Conservation (phyloP, 53 echinoderm and acorn worm genomes). For the Apostichopus leukothele region DNA sequence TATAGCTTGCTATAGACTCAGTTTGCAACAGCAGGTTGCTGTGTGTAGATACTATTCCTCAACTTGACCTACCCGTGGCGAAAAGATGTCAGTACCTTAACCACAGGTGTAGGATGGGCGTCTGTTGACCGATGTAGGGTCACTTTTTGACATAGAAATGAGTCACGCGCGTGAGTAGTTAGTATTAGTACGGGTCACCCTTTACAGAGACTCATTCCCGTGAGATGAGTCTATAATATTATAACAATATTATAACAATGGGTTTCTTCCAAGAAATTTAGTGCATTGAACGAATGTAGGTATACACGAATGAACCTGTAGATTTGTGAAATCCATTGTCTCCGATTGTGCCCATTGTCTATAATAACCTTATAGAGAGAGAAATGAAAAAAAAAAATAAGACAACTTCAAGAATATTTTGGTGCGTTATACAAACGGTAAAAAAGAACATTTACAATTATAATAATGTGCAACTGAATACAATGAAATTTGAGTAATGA, state of each 20-base stretch:
- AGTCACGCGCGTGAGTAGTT: conserved; percentile 9
- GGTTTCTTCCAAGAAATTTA: background rate
- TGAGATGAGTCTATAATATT: background rate
- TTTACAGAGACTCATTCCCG: background rate
- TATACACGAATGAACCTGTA: background rate
- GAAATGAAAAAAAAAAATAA: no score
- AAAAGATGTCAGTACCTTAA: background rate
- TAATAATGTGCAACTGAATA: no score
- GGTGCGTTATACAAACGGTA: no score
- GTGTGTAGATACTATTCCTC: no score
- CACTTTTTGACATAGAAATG: conserved; percentile 29
- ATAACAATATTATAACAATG: background rate
- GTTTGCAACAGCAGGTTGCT: no score
- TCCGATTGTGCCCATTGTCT: background rate
- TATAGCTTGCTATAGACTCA: no score
- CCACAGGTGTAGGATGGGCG: background rate
- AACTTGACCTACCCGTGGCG: conserved; percentile 4
- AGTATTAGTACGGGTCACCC: background rate
- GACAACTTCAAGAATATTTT: no score
- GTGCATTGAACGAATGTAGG: background rate
- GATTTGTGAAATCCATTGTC: background rate
- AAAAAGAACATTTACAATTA: no score
- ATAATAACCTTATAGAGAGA: no score
- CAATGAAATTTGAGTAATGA: no score
- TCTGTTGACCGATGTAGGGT: conserved; percentile 15